These are phyloP conservation scores for Oikopleura vanhoeffeni DNA, from an alignment of 23 tunicate species.

Conservation along the genomic window DNA sequence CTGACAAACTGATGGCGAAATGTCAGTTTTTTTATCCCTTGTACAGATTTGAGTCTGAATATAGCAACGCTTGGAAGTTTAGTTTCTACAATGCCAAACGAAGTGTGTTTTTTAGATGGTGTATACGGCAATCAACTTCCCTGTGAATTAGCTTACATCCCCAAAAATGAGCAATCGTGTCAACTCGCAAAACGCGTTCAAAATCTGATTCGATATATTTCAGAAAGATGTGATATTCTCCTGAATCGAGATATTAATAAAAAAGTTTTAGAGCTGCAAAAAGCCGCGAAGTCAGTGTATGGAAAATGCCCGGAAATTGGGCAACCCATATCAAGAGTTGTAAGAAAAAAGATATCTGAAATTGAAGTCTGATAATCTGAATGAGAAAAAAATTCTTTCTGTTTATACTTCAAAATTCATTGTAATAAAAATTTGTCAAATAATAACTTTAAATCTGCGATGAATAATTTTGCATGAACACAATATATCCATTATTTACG, in stretches of 20 bases:
- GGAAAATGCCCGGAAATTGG: neutral
- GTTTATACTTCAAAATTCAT: too few species aligned
- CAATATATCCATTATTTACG: too few species aligned
- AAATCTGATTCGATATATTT: neutral
- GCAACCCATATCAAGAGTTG: neutral
- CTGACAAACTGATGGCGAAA: too few species aligned
- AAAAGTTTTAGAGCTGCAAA: neutral
- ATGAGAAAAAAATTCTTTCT: too few species aligned
- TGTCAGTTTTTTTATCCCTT: too few species aligned
- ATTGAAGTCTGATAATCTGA: too few species aligned
- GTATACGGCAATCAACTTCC: neutral
- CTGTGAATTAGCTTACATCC: conserved; percentile 9
- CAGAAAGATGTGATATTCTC: neutral
- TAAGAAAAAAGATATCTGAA: neutral
- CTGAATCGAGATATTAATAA: neutral
- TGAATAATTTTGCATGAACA: too few species aligned
- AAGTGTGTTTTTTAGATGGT: neutral
- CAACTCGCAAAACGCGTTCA: neutral
- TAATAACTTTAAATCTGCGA: too few species aligned
- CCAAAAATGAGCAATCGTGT: conserved; percentile 1
- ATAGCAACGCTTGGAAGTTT: neutral
- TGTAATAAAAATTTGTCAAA: too few species aligned
- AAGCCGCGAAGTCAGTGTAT: neutral
- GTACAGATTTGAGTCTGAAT: neutral
- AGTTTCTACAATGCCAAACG: neutral